phyloP scores from a whole-genome alignment of 2,113 vertebrate species.

The Grammomys dolichurus region DNA sequence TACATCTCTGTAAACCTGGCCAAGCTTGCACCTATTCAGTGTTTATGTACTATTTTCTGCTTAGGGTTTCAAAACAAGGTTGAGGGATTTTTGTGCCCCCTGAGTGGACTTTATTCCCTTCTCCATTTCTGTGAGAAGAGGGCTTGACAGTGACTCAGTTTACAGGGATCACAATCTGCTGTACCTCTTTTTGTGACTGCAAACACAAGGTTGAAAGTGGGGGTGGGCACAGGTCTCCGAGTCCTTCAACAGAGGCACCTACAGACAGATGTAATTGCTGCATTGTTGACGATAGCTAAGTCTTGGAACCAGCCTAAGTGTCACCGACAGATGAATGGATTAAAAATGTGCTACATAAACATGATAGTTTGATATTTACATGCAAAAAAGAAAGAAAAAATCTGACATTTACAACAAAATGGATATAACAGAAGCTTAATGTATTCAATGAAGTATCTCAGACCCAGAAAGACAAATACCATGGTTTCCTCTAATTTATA shows the following conservation, averaged over 20 bases:
- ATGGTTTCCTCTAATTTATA: background rate
- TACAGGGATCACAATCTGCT: background rate
- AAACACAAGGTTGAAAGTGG: background rate
- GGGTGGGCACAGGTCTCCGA: background rate
- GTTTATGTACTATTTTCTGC: background rate
- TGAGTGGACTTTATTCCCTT: background rate
- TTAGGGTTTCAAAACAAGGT: background rate
- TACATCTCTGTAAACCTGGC: background rate
- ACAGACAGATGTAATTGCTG: background rate
- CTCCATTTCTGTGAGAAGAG: background rate
- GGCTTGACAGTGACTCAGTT: background rate
- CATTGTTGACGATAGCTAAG: background rate
- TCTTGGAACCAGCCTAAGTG: background rate
- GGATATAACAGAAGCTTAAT: background rate
- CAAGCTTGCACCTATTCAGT: background rate
- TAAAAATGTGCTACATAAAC: background rate
- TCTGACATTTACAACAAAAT: background rate
- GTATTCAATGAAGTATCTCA: background rate
- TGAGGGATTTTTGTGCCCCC: background rate
- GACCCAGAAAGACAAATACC: background rate
- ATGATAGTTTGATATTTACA: background rate
- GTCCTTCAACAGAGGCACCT: background rate
- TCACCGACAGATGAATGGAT: too few relatives aligned
- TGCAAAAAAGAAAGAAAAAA: background rate
- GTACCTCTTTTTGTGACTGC: fast-evolving